A percentile compares a stretch with the other conserved stretches of the same genome.
Conservation (phyloP, 2,888 invertebrate genomes). For the Pristionchus maxplancki region DNA sequence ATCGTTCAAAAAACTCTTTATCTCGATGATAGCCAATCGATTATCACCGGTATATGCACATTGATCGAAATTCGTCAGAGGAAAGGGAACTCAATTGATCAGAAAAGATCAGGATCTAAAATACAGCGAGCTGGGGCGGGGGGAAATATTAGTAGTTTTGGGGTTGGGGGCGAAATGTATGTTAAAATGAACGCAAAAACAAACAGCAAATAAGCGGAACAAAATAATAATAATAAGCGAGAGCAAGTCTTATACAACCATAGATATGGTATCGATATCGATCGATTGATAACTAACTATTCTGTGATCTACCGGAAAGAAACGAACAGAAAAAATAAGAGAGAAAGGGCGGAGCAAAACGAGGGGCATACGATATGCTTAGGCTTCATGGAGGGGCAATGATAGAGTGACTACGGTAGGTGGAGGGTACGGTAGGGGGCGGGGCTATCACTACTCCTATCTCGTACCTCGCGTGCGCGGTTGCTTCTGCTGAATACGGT, state of each 20-base stretch:
- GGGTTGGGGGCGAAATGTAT: background rate
- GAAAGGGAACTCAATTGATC: background rate
- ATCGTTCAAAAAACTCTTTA: conserved; percentile 15
- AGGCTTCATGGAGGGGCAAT: too few relatives aligned
- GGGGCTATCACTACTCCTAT: background rate
- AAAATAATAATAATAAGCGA: background rate
- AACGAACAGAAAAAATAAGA: background rate
- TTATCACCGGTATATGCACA: conserved; percentile 30
- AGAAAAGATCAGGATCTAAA: background rate
- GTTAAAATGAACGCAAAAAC: conserved; percentile 8
- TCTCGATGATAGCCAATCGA: background rate
- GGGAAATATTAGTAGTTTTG: conserved; percentile 23
- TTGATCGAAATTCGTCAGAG: conserved; percentile 26
- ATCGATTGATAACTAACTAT: conserved; percentile 34
- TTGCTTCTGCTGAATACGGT: background rate
- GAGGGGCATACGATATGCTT: conserved; percentile 14
- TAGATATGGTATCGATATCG: conserved; percentile 5
- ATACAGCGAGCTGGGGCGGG: background rate
- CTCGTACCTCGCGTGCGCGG: background rate
- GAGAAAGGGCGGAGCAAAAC: conserved; percentile 5
- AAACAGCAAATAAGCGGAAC: background rate
- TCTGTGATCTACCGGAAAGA: background rate
- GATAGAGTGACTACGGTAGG: background rate
- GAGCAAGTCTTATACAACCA: conserved; percentile 13
- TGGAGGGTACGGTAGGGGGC: conserved; percentile 32